Percentiles rank a stretch among this genome's conserved stretches.
phyloP scores from a whole-genome alignment of 2,888 invertebrate genomes.

The Drosophila colorata region DNA sequence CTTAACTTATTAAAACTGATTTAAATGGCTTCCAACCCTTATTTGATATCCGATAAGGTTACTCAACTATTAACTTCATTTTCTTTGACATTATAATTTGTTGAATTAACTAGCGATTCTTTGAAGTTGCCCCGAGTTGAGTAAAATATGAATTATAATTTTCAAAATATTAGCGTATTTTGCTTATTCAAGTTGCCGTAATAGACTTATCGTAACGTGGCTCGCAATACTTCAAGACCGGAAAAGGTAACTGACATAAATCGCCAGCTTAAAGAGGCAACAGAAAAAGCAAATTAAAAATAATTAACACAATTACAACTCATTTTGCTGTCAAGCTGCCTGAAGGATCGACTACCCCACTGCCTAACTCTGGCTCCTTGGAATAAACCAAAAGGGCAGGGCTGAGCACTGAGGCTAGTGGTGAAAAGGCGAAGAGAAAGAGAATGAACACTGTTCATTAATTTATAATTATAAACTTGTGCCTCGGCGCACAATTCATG shows the following conservation, averaged over 20 bases:
- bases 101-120: background rate
- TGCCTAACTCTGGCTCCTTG: slow-evolving; percentile 16
- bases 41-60: background rate
- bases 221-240: slow-evolving; percentile 30
- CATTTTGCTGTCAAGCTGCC: slow-evolving; percentile 63
- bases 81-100: background rate
- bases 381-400: background rate
- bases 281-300: slow-evolving; percentile 67
- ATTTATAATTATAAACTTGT: slow-evolving; percentile 76
- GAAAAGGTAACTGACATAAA: slow-evolving; percentile 65
- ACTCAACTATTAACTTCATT: background rate
- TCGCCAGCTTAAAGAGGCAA: slow-evolving; percentile 55
- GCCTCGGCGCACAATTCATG: slow-evolving; percentile 57
- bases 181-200: slow-evolving; percentile 22
- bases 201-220: slow-evolving; percentile 28
- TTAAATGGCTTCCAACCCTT: background rate
- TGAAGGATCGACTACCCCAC: slow-evolving; percentile 43
- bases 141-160: background rate
- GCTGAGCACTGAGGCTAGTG: background rate
- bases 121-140: background rate
- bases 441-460: slow-evolving; percentile 64
- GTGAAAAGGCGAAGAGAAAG: slow-evolving; percentile 11
- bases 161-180: slow-evolving; percentile 13
- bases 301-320: slow-evolving; percentile 71
- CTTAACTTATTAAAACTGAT: background rate